Conservation (phyloP, 2,113 vertebrate genomes). For the Malurus cyaneus region DNA sequence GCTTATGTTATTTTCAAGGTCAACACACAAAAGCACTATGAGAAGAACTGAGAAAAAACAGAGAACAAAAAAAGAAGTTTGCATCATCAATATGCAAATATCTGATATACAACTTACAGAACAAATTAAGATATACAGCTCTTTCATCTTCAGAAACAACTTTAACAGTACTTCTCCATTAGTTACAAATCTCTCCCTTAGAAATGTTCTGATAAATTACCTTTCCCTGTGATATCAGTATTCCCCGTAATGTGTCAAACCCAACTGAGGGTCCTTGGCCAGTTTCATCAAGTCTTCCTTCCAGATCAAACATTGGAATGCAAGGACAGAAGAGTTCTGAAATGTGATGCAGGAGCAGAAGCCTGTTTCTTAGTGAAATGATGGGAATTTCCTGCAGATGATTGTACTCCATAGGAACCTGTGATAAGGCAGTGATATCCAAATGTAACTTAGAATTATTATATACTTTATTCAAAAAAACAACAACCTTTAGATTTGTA, state of each 20-base stretch:
- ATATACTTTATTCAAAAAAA: background rate
- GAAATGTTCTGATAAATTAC: constrained; percentile 61
- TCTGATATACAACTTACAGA: background rate
- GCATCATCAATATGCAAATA: background rate
- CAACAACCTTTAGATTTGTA: background rate
- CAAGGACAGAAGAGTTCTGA: constrained; percentile 98
- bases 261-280: constrained; percentile 92
- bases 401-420: constrained; percentile 99
- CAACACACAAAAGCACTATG: background rate
- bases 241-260: constrained; percentile 91
- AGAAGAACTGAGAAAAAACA: background rate
- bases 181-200: background rate
- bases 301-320: constrained; percentile 98
- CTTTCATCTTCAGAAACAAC: background rate
- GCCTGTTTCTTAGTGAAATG: constrained; percentile 88
- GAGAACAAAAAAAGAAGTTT: background rate
- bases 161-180: background rate
- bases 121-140: background rate
- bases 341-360: constrained; percentile 94
- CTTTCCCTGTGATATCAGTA: constrained; percentile 98
- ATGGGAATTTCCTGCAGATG: constrained; percentile 95
- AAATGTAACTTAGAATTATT: background rate
- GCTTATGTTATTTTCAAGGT: background rate
- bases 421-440: background rate
- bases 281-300: constrained; percentile 90